Evolutionary conservation across 2,888 invertebrate species (phyloP).

Genomic region (Heliconius erato): DNA sequence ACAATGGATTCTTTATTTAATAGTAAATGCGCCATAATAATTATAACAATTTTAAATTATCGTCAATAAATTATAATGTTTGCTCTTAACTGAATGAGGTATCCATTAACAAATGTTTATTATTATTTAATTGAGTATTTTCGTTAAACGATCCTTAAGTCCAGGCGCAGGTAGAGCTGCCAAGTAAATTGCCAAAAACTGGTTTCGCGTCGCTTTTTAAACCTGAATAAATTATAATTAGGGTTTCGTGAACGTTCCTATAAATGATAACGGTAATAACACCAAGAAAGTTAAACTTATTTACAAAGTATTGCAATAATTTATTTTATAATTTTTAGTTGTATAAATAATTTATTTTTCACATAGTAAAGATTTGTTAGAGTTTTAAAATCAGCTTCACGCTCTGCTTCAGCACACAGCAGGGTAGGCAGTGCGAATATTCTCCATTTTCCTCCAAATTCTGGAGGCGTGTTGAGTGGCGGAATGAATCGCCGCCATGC

Average conservation of each 20-base stretch:
- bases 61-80: neutral
- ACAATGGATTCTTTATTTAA: conserved; percentile 6
- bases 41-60: neutral
- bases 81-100: neutral
- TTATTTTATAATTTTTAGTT: neutral
- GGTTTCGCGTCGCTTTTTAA: neutral
- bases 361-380: neutral
- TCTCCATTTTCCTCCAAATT: too few relatives aligned
- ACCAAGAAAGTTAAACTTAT: neutral
- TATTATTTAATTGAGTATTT: neutral
- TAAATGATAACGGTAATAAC: neutral
- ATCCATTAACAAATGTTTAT: neutral
- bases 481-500: too few relatives aligned
- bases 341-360: neutral
- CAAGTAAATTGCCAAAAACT: neutral
- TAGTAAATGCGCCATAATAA: conserved; percentile 10
- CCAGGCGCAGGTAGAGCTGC: neutral
- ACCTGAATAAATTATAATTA: conserved; percentile 18
- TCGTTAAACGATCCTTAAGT: neutral
- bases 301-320: neutral
- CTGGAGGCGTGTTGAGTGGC: too few relatives aligned
- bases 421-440: too few relatives aligned
- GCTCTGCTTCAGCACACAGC: too few relatives aligned
- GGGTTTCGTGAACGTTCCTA: neutral
- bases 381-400: too few relatives aligned